A percentile compares a stretch with the other conserved stretches of the same genome.
Evolutionary conservation across 1,140 invertebrate genomes (phyloP).

Genomic region (Bathynomus jamesi): DNA sequence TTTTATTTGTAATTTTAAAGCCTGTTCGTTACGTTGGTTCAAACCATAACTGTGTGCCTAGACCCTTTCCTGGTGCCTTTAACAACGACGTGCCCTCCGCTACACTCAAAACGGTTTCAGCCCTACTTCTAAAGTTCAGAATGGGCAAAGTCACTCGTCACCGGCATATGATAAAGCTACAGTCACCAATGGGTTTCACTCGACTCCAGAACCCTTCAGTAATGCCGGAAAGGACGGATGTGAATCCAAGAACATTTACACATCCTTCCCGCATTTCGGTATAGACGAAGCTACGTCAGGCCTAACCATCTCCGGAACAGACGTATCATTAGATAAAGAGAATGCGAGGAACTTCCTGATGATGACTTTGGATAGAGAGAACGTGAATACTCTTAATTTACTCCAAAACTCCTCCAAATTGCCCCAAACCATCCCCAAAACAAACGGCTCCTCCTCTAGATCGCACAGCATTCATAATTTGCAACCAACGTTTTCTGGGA

Average conservation of each 20-base stretch:
- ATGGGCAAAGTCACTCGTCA: not conserved
- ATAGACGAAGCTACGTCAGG: not conserved
- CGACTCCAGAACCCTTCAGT: not conserved
- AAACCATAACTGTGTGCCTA: conserved; percentile 31
- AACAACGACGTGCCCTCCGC: not conserved
- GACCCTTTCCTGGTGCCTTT: conserved; percentile 31
- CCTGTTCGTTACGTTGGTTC: conserved; percentile 19
- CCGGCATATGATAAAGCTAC: no score
- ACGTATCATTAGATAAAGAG: conserved; percentile 26
- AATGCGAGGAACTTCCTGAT: conserved; percentile 33
- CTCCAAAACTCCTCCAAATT: not conserved
- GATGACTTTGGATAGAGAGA: conserved; percentile 35
- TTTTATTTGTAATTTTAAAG: no score
- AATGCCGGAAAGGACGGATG: no score
- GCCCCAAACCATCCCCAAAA: not conserved
- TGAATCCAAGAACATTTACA: no score
- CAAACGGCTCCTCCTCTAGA: not conserved
- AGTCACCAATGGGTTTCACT: not conserved
- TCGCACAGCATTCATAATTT: not conserved
- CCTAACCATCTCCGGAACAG: conserved; percentile 6
- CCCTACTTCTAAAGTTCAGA: not conserved
- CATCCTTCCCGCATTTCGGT: not conserved
- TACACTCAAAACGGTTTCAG: not conserved
- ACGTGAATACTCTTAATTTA: conserved; percentile 27
- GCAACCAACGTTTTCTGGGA: not conserved